Evolutionary conservation across 2,113 vertebrate genomes (phyloP), one percentile per base, ranked within the genome.

Genomic region (Campylomormyrus tamandua): DNA sequence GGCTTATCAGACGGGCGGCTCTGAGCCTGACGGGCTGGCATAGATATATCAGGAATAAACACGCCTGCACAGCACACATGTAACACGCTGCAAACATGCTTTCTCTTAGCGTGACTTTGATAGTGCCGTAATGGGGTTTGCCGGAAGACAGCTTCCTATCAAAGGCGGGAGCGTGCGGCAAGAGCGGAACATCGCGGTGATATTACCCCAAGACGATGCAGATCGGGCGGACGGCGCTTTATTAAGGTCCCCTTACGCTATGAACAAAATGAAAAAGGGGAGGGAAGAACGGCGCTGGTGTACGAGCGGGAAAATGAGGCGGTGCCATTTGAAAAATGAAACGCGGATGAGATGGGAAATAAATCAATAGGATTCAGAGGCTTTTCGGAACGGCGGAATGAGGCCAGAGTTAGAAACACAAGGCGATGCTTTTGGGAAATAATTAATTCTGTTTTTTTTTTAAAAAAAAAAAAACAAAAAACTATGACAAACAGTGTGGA

Each of bases 161-260:
- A 83, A 56, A 52, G 49, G 70, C 80, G 45, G 58, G 77, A 52
- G 13, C 21, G 35, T 48, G 52, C 17, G 52, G 24, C 21, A 15
- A 9, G 35, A 89, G 88, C n/a, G 66, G 88, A 83, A 53, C 89
- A 62, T 62, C 13, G 39, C 80, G 48, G 5, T 62, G 50, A 89
- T 85, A 62, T 89, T 89, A 62, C 89, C 80, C 53, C 46, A 53
- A 89, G 89, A 89, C 42, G n/a, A 62, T 50, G 52, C 39, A 46
- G 80, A 58, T 84, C n/a, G 80, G n/a, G 62, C 42, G 52, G 62
- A 84, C n/a, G 17, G 49, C n/a, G 77, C 74, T 84, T 85, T 89
- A 89, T 89, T 85, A 89, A 42, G 39, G 21, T 85, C 84, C 42
- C 24, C 42, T 84, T 48, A 83, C 83, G 77, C 77, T 58, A 11